Base-by-base conservation (phyloP, 2,113 vertebrate species). In the Chloroceryle aenea region DNA sequence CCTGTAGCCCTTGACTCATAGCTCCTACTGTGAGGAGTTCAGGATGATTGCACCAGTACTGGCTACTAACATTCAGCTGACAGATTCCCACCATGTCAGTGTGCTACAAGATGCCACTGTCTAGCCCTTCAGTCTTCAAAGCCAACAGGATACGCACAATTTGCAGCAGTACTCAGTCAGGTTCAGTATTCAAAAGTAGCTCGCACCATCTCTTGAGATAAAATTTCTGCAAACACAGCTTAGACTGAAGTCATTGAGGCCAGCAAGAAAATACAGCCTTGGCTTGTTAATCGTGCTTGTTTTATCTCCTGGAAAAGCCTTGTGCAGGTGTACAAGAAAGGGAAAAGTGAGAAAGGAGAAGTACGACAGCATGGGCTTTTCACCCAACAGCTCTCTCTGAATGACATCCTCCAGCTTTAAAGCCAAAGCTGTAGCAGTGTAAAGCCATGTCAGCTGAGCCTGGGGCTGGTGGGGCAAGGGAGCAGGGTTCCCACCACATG, bases 171-270 rank as follows among this genome's bases (percentile, higher is more conserved):
- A n/a, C n/a, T n/a, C n/a, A n/a, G 36, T 62, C 52, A 13, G 45
- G 42, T 53, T 64, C 18, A 5, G 12, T 59, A 93, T 79, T 87
- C 52, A 68, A 59, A 50, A 47, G 38, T 14, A 52, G 21, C 16
- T 83, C 4, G 4, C 7, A 15, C 2, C 0, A 0, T 23, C n/a
- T 80, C 52, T 27, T 2, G 10, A 47, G n/a, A 56, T 11, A 59
- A 63, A 53, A 80, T 67, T 72, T 67, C 63, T 67, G 58, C 62
- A 84, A 58, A 71, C 27, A 23, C 16, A 26, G 58, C 29, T 90
- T 38, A 53, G 47, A 52, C 62, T 43, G 63, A 61, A 83, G 52
- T 30, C 85, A 72, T 29, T 2, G 29, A 45, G 52, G 38, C 53
- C 26, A 56, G 62, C 43, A 61, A 68, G 64, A 67, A 68, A 92